Evolutionary conservation across 2,113 vertebrate species (phyloP).

Genomic region (Myotis yumanensis): DNA sequence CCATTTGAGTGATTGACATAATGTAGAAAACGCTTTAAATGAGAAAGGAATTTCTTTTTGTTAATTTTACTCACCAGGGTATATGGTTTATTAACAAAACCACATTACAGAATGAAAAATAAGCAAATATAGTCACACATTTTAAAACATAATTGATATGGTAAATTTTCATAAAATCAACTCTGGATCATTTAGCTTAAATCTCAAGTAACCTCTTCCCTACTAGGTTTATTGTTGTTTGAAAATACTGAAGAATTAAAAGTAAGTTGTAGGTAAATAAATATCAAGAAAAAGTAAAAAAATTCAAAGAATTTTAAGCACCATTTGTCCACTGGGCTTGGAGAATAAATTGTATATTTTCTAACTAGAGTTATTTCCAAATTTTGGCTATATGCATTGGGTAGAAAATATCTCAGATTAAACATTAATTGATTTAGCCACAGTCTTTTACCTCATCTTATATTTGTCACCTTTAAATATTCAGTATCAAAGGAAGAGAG

Average conservation of each 20-base stretch:
- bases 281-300: neutral
- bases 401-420: neutral
- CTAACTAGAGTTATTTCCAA: neutral
- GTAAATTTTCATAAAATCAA: neutral
- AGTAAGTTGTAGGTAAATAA: neutral
- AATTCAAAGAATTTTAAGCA: neutral
- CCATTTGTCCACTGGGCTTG: neutral
- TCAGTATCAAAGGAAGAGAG: neutral
- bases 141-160: neutral
- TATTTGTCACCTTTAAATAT: neutral
- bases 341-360: neutral
- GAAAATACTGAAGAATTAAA: slow-evolving; percentile 37
- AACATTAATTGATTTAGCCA: neutral
- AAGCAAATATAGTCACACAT: neutral
- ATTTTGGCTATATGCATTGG: neutral
- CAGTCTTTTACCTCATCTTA: neutral
- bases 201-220: neutral
- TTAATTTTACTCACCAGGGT: neutral
- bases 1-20: neutral
- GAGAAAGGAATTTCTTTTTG: neutral
- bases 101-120: neutral
- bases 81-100: neutral
- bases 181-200: neutral
- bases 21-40: neutral
- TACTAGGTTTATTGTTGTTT: neutral